These are phyloP conservation scores for Drosophila neotestacea DNA, from an alignment of 2,888 invertebrate genomes.

Conservation along the genomic window DNA sequence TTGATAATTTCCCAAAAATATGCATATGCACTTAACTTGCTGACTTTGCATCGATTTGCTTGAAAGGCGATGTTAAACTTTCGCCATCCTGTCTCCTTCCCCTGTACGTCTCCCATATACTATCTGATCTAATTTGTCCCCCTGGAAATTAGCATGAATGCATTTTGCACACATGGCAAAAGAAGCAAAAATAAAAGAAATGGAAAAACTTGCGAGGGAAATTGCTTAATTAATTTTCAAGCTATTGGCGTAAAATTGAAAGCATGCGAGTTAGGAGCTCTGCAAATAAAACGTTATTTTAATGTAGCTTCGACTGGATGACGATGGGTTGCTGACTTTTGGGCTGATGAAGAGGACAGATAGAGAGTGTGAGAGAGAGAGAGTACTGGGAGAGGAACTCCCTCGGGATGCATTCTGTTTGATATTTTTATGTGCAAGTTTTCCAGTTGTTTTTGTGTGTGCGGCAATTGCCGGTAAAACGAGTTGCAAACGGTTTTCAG, in stretches of 20 bases:
- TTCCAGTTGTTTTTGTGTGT: slow-evolving; percentile 32
- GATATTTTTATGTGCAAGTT: slow-evolving; percentile 43
- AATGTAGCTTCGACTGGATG: slow-evolving; percentile 43
- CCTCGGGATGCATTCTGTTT: slow-evolving; percentile 62
- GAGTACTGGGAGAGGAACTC: slow-evolving; percentile 22
- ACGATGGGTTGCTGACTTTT: not conserved
- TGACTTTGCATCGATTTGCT: slow-evolving; percentile 24
- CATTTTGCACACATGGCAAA: slow-evolving; percentile 44
- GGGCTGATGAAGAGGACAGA: not conserved
- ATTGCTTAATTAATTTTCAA: slow-evolving; percentile 75
- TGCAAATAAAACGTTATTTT: slow-evolving; percentile 69
- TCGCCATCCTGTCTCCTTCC: slow-evolving; percentile 19
- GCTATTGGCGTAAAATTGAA: slow-evolving; percentile 58
- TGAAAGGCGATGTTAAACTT: slow-evolving; percentile 19
- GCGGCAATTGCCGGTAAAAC: slow-evolving; percentile 64
- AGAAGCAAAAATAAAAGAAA: slow-evolving; percentile 1
- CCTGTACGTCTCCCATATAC: not conserved
- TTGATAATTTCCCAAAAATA: slow-evolving; percentile 1
- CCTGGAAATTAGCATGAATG: slow-evolving; percentile 72
- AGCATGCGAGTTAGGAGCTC: slow-evolving; percentile 45
- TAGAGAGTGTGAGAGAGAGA: not conserved
- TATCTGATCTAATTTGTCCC: slow-evolving; percentile 29
- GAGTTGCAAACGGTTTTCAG: slow-evolving; percentile 54
- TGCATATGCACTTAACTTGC: not conserved
- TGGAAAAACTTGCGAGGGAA: slow-evolving; percentile 52